Percentiles rank a stretch among this genome's conserved stretches.
Conservation (phyloP, 2,888 invertebrate genomes). For the Pyrochroa serraticornis region DNA sequence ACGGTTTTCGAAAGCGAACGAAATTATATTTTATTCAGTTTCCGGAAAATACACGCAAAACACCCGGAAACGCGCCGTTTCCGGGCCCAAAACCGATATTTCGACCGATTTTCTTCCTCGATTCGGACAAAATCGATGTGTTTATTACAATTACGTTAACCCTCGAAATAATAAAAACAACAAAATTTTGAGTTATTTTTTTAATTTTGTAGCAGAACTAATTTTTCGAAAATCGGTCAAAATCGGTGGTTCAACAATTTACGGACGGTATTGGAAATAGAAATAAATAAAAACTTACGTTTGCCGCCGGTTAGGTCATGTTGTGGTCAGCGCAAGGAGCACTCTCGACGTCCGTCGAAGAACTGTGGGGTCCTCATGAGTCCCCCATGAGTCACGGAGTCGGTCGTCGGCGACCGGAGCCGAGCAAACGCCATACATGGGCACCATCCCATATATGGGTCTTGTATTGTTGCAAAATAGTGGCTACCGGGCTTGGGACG, state of each 20-base stretch:
- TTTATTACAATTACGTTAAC: too few relatives aligned
- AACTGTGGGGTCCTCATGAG: constrained; percentile 44
- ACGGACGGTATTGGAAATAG: not conserved
- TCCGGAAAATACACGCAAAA: too few relatives aligned
- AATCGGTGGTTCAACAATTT: too few relatives aligned
- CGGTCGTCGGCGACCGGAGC: constrained; percentile 45
- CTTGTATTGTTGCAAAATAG: constrained; percentile 47
- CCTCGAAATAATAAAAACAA: too few relatives aligned
- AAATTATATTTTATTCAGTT: too few relatives aligned
- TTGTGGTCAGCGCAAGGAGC: constrained; percentile 34
- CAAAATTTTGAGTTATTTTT: too few relatives aligned
- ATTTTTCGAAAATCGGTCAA: too few relatives aligned
- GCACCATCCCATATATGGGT: constrained; percentile 52
- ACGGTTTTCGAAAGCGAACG: not conserved
- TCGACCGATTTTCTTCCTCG: too few relatives aligned
- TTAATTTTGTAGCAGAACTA: too few relatives aligned
- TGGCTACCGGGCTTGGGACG: constrained; percentile 51
- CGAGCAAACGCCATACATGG: constrained; percentile 42
- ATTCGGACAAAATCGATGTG: too few relatives aligned
- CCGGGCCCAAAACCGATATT: too few relatives aligned
- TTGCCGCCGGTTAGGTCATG: constrained; percentile 19
- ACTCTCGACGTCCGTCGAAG: constrained; percentile 45
- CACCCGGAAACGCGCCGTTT: too few relatives aligned
- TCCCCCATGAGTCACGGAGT: constrained; percentile 47
- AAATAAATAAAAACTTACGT: constrained; percentile 17